Base-by-base conservation (phyloP, 2,888 invertebrate genomes). In the Argynnis bischoffii region DNA sequence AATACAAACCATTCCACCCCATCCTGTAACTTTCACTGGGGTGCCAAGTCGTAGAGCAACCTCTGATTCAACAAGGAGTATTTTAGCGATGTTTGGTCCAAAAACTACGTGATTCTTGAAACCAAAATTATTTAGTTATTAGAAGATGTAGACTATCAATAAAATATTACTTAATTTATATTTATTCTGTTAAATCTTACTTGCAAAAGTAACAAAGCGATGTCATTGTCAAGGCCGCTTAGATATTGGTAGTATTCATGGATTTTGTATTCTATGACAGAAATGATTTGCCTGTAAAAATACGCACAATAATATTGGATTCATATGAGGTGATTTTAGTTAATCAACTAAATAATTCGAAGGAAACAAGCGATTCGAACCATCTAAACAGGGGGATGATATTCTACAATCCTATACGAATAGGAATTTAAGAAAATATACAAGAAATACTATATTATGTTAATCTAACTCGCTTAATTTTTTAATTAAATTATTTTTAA, bases 221-320 rank as follows among this genome's bases (percentile, higher is more conserved):
- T 88, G 70, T 91, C 90, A 67, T 91, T 91, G 75, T 90, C 85
- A 60, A 84, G 73, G 31, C 71, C 69, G 71, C 77, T 79, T 50
- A 71, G 64, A 64, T 82, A 77, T 67, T 74, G 77, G 72, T 78
- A 90, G 77, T 87, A 91, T 75, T 91, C 90, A 70, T 91, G 90
- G 16, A 77, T 69, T 80, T 89, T 90, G 64, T 84, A 69, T 31
- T 86, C 83, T 31, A 79, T 16, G 2, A 86, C 85, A 3, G 78
- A 69, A 63, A 87, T 81, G 26, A 86, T 73, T 81, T 87, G 83
- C 3, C 90, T 91, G 80, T 82, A 83, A 72, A 71, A 41, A 51
- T 67, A 57, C 1, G 15, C 1, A 15, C 1, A 46, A 46, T 26
- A 26, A 26, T 26, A 26, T 4, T 4, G 26, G 26, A 26, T 26